Conservation (phyloP, 2,113 vertebrate species). For the Thalassoma bifasciatum region DNA sequence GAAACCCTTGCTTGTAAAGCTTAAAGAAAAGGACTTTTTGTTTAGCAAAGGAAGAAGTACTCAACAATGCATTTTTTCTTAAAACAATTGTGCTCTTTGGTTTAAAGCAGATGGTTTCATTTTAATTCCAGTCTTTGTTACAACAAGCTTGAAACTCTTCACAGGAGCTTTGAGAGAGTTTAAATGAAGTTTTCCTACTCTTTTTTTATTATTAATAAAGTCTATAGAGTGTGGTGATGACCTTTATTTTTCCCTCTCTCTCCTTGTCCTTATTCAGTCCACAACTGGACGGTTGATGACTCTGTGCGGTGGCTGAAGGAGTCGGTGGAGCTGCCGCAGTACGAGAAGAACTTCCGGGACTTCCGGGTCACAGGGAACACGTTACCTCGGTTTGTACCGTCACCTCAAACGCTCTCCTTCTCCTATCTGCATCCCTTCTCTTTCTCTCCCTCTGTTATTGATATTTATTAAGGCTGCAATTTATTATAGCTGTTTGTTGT, state of each 20-base stretch:
- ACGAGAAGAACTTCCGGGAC: constrained; percentile 95
- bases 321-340: constrained; percentile 97
- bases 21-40: too few species aligned
- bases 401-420: not conserved
- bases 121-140: too few species aligned
- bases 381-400: constrained; percentile 88
- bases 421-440: not conserved
- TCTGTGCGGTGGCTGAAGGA: constrained; percentile 94
- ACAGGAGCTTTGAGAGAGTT: too few species aligned
- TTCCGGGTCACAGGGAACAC: constrained; percentile 94
- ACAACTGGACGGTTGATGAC: constrained; percentile 98
- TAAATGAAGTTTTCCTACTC: too few species aligned
- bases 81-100: too few species aligned
- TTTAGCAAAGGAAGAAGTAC: too few species aligned
- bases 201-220: too few species aligned
- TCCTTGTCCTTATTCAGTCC: constrained; percentile 82
- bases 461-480: not conserved
- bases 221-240: too few species aligned
- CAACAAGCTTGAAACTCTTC: too few species aligned
- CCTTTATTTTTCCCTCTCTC: not conserved
- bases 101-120: too few species aligned
- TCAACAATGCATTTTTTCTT: too few species aligned
- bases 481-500: not conserved
- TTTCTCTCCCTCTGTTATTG: not conserved
- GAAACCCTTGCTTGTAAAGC: too few species aligned